Percentiles rank a stretch among this genome's conserved stretches.
phyloP scores from a whole-genome alignment of 1,140 invertebrate species.

The Sycobia sp. region DNA sequence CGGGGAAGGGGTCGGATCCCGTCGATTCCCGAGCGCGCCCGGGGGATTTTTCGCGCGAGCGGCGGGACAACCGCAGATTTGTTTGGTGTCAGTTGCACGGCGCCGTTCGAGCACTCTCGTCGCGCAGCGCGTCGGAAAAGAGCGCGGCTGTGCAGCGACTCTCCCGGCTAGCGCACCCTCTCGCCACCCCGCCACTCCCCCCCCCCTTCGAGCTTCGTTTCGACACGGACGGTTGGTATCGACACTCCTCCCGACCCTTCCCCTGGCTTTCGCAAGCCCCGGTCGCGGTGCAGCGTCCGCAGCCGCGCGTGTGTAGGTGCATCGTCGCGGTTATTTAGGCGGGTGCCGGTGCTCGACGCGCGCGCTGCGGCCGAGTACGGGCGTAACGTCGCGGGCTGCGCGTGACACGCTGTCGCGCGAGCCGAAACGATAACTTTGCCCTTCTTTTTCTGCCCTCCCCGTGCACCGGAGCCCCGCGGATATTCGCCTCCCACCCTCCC shows the following conservation, averaged over 20 bases:
- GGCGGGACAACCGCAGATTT: too few relatives aligned
- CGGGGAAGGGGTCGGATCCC: too few relatives aligned
- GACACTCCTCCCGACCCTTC: constrained; percentile 20
- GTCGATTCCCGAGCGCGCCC: not conserved
- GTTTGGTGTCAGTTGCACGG: too few relatives aligned
- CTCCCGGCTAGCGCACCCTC: too few relatives aligned
- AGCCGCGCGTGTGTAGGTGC: constrained; percentile 15
- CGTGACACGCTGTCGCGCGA: constrained; percentile 10
- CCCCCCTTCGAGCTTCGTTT: too few relatives aligned
- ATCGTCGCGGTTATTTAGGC: too few relatives aligned
- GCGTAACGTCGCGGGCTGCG: not conserved
- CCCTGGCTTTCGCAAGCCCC: constrained; percentile 13
- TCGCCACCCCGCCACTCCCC: too few relatives aligned
- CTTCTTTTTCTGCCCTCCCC: constrained; percentile 9
- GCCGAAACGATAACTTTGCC: constrained; percentile 29
- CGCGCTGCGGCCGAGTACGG: constrained; percentile 1
- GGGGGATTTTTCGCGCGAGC: too few relatives aligned
- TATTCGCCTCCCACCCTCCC: not conserved
- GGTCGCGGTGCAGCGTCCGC: constrained; percentile 8
- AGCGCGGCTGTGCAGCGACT: too few relatives aligned
- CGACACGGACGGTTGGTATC: too few relatives aligned
- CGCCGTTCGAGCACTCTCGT: too few relatives aligned
- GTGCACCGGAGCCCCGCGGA: not conserved
- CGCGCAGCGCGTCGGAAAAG: too few relatives aligned
- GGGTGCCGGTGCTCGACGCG: constrained; percentile 28